Percentiles rank a stretch among this genome's conserved stretches.
These are phyloP conservation scores for Melanotaenia boesemani DNA, from an alignment of 2,797 vertebrate genomes.

Conservation along the genomic window DNA sequence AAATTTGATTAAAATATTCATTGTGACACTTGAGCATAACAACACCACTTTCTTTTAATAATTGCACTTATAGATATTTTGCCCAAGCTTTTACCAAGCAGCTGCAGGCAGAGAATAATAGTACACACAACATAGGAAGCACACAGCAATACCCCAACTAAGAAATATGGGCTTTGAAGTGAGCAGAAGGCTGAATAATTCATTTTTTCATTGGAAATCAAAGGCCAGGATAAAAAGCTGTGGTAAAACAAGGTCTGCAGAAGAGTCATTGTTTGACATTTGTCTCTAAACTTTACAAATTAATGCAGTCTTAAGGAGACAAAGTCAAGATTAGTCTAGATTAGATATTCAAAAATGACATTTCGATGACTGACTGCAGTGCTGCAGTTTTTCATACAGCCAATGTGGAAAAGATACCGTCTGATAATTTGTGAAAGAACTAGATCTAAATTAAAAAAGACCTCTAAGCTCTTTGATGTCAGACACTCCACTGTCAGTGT, in stretches of 20 bases:
- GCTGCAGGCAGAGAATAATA: conserved; percentile 28
- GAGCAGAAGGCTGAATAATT: conserved; percentile 50
- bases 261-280: conserved; percentile 38
- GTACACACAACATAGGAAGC: conserved; percentile 30
- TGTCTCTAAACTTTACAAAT: conserved; percentile 39
- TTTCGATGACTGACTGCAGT: not conserved
- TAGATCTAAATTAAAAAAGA: not conserved
- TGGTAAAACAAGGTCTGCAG: conserved; percentile 34
- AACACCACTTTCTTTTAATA: conserved; percentile 41
- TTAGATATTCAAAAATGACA: conserved; percentile 12
- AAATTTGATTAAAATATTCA: conserved; percentile 31
- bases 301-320: not conserved
- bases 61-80: conserved; percentile 24
- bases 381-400: conserved; percentile 1
- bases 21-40: conserved; percentile 22
- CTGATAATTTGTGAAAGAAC: not conserved
- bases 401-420: not conserved
- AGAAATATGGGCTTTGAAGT: conserved; percentile 62
- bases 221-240: conserved; percentile 50
- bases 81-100: not conserved
- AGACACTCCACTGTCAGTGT: conserved; percentile 4
- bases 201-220: conserved; percentile 59
- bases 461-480: conserved; percentile 4
- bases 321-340: conserved; percentile 19
- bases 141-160: conserved; percentile 29